Evolutionary conservation across 1,140 invertebrate species (phyloP).

Genomic region (Physella acuta): DNA sequence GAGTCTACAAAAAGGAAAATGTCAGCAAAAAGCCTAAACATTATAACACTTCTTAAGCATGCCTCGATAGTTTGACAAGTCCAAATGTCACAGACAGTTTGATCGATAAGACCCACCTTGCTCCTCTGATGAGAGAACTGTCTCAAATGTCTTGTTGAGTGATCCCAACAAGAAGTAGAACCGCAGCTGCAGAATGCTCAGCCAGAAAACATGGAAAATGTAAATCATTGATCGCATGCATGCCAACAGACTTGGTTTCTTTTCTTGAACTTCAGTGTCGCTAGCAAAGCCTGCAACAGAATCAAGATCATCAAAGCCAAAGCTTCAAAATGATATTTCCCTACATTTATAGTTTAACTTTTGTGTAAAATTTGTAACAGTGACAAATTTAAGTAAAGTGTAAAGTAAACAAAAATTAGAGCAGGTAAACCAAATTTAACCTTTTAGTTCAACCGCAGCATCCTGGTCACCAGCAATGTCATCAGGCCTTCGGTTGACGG

Average conservation of each 20-base stretch:
- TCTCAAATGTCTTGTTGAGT: conserved; percentile 35
- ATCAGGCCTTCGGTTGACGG: background rate
- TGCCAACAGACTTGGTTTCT: conserved; percentile 26
- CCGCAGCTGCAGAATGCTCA: conserved; percentile 40
- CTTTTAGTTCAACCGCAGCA: conserved; percentile 21
- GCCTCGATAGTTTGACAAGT: too few species aligned
- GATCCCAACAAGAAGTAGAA: conserved; percentile 42
- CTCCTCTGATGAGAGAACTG: conserved; percentile 22
- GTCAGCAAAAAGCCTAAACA: too few species aligned
- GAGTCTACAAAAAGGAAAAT: too few species aligned
- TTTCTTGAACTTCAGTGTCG: conserved; percentile 11
- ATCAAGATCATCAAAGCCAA: too few species aligned
- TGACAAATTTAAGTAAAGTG: too few species aligned
- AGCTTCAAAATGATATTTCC: too few species aligned
- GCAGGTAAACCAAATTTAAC: background rate
- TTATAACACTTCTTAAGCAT: too few species aligned
- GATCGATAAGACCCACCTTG: conserved; percentile 33
- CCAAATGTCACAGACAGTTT: too few species aligned
- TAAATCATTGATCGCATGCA: conserved; percentile 33
- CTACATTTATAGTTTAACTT: too few species aligned
- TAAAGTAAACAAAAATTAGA: background rate
- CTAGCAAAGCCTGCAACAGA: too few species aligned
- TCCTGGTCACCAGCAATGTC: conserved; percentile 24
- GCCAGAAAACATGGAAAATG: conserved; percentile 39
- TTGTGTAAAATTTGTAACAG: too few species aligned